phyloP scores from a whole-genome alignment of 2,888 invertebrate genomes.

The Lasioglossum figueresi region DNA sequence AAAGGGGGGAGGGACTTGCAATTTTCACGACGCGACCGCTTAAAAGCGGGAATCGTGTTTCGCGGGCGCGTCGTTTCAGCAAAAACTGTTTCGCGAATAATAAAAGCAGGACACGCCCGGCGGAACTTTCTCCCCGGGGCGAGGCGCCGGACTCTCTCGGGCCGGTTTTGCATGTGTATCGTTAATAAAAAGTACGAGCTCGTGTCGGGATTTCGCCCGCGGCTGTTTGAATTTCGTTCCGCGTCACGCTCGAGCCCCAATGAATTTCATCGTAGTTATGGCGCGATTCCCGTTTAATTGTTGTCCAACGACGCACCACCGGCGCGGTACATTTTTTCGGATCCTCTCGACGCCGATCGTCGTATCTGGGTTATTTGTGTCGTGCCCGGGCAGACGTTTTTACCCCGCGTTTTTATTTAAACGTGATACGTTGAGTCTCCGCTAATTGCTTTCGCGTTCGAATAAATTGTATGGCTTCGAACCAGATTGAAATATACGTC shows the following conservation, averaged over 20 bases:
- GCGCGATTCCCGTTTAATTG: not conserved
- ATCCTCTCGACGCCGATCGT: not conserved
- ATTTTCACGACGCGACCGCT: not conserved
- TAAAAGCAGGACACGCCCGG: conserved; percentile 1
- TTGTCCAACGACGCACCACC: not conserved
- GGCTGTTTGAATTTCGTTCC: conserved; percentile 10
- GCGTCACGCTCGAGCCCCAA: not conserved
- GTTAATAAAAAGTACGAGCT: conserved; percentile 9
- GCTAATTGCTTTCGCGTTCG: not conserved
- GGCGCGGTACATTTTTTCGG: not conserved
- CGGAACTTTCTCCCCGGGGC: not conserved
- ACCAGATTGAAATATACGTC: not conserved
- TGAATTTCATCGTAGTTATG: not conserved
- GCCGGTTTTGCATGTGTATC: not conserved
- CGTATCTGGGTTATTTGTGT: not conserved
- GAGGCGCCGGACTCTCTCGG: not conserved
- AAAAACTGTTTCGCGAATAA: conserved; percentile 9
- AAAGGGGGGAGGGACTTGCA: not conserved
- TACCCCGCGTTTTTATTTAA: not conserved
- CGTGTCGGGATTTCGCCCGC: not conserved
- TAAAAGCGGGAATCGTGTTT: not conserved
- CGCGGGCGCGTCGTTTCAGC: not conserved
- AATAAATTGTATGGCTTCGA: not conserved
- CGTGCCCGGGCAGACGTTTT: not conserved
- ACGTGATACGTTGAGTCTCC: not conserved